phyloP scores from a whole-genome alignment of 2,797 vertebrate species.

The Chlorospingus semifuscus region DNA sequence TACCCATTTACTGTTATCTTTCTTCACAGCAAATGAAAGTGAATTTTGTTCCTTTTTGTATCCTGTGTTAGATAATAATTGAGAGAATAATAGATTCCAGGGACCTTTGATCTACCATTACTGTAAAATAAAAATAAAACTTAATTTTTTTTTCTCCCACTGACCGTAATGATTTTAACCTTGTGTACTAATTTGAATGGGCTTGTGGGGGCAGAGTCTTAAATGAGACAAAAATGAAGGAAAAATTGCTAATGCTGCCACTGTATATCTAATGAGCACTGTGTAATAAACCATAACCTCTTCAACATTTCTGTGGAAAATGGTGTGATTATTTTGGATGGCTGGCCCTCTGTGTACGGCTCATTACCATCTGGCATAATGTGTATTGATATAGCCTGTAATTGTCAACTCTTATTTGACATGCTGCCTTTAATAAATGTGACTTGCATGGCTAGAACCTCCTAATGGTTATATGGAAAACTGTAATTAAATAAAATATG shows the following conservation, averaged over 20 bases:
- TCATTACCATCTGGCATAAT: constrained; percentile 94
- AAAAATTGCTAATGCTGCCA: constrained; percentile 81
- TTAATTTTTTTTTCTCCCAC: constrained; percentile 34
- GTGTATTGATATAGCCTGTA: constrained; percentile 94
- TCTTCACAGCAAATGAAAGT: constrained; percentile 39
- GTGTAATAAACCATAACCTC: constrained; percentile 87
- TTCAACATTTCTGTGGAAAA: constrained; percentile 81
- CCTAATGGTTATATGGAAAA: constrained; percentile 78
- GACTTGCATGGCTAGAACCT: constrained; percentile 84
- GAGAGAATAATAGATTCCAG: constrained; percentile 70
- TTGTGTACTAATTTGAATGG: constrained; percentile 79
- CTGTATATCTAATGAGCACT: constrained; percentile 83
- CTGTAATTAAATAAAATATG: constrained; percentile 73
- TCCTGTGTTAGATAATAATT: constrained; percentile 64
- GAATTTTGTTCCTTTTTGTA: constrained; percentile 59
- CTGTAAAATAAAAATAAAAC: constrained; percentile 74
- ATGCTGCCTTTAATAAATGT: constrained; percentile 95
- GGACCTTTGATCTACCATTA: constrained; percentile 73
- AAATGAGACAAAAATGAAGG: constrained; percentile 81
- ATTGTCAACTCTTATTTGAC: constrained; percentile 95
- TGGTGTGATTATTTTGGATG: constrained; percentile 84
- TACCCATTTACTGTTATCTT: constrained; percentile 43
- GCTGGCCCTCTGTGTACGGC: constrained; percentile 83
- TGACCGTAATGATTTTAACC: constrained; percentile 80
- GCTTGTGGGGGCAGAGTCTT: constrained; percentile 77